Percentiles rank a stretch among this genome's conserved stretches.
These are phyloP conservation scores for Brachionichthys hirsutus DNA, from an alignment of 2,113 vertebrate genomes.

Conservation along the genomic window DNA sequence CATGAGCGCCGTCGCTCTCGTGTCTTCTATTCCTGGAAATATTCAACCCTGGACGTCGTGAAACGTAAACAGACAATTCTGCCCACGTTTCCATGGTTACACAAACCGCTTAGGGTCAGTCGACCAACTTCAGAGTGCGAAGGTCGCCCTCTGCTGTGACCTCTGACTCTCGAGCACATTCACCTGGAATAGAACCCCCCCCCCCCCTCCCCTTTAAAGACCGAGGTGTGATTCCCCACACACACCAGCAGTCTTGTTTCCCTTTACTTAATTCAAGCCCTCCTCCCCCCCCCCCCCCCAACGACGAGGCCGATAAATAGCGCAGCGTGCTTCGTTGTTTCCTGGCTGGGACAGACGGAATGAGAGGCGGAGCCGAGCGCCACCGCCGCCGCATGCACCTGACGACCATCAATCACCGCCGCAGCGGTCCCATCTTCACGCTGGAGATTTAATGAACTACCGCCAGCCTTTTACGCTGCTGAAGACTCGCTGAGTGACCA, in stretches of 20 bases:
- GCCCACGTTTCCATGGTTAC: no score
- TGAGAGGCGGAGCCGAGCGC: conserved; percentile 62
- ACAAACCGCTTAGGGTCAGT: no score
- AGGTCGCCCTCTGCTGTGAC: conserved; percentile 9
- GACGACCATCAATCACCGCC: conserved; percentile 72
- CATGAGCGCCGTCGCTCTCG: no score
- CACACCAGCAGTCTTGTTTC: conserved; percentile 10
- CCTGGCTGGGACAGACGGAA: conserved; percentile 66
- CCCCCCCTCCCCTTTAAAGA: neutral
- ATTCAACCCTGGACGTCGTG: no score
- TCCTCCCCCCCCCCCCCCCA: conserved; percentile 18
- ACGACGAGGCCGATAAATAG: conserved; percentile 41
- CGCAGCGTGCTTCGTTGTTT: conserved; percentile 55
- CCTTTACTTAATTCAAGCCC: conserved; percentile 5
- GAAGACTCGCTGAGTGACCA: conserved; percentile 76
- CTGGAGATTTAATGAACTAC: conserved; percentile 80
- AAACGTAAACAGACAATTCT: no score
- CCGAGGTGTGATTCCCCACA: conserved; percentile 6
- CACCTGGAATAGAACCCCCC: conserved; percentile 8
- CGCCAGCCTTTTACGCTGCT: conserved; percentile 73
- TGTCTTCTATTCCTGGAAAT: no score
- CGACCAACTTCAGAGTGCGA: conserved; percentile 6
- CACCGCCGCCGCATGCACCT: conserved; percentile 65
- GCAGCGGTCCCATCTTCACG: conserved; percentile 68
- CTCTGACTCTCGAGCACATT: conserved; percentile 10